Evolutionary conservation across 2,797 vertebrate genomes (phyloP).

Genomic region (Coilia nasus): DNA sequence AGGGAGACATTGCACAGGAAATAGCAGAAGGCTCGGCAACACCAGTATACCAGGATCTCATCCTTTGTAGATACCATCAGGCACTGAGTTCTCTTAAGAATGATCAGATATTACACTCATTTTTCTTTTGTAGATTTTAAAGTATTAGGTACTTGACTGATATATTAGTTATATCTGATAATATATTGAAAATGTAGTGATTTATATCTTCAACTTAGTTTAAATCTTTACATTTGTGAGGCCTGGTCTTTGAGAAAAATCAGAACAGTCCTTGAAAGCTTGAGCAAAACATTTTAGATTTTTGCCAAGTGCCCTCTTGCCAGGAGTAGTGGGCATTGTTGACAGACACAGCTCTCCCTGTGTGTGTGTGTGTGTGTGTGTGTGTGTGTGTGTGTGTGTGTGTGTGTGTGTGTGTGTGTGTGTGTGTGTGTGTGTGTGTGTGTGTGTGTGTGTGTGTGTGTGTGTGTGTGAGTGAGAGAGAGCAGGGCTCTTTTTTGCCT

Average conservation of each 20-base stretch:
- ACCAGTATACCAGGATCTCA: neutral
- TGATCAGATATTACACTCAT: neutral
- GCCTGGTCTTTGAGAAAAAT: neutral
- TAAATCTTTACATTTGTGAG: neutral
- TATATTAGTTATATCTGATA: neutral
- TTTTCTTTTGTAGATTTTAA: neutral
- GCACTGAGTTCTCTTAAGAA: neutral
- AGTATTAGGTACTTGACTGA: neutral
- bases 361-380: constrained; percentile 29
- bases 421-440: constrained; percentile 38
- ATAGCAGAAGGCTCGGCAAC: constrained; percentile 34
- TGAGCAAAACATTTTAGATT: constrained; percentile 5
- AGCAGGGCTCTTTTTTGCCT: constrained; percentile 76
- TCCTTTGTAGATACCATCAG: neutral
- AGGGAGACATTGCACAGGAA: constrained; percentile 68
- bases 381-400: constrained; percentile 14
- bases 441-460: constrained; percentile 51
- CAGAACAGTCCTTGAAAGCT: neutral
- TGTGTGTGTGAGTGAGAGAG: constrained; percentile 41
- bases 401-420: constrained; percentile 28
- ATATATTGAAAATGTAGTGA: neutral
- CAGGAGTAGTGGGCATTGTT: neutral
- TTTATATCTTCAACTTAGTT: neutral
- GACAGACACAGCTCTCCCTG: constrained; percentile 13
- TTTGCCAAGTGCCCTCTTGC: constrained; percentile 10